Evolutionary conservation across 2,113 vertebrate genomes (phyloP), one percentile per base, ranked within the genome.

Genomic region (Lepus timidus): DNA sequence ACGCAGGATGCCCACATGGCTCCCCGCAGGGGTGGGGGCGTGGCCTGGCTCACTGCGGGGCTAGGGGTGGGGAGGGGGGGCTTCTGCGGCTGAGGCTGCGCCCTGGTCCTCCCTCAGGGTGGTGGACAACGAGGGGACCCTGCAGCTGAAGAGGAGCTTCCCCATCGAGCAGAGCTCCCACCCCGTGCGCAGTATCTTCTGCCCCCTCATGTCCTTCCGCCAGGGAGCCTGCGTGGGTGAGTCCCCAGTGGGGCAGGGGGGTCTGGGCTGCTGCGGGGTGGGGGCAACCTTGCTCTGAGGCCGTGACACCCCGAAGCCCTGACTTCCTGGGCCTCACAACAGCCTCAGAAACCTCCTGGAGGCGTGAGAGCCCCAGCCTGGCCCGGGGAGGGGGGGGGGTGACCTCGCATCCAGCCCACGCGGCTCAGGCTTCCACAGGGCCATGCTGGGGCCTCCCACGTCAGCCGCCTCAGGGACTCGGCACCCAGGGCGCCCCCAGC

Each of bases 151-250:
- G 98, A 99, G 99, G 91, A 99, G 98, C 94, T 99, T 99, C 97
- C 99, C 98, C 16, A 99, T 99, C 67, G 98, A 99, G 94, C 99
- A 99, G 10, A 98, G 98, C 64, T 98, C 98, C 0, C 99, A 99
- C 90, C 99, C 98, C 0, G 97, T 99, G 31, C 99, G 99, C 71
- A 99, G 99, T 97, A 99, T 99, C 98, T 99, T 99, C 98, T 99
- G 99, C 94, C 99, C 99, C 4, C 99, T 99, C 76, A 99, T 99
- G 99, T 99, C 99, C 90, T 99, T 99, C 98, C 98, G 99, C 70
- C 99, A 99, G 96, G 99, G 99, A 2, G 99, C 99, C 95, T 99
- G 99, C 85, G 98, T 99, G 25, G 99, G 99, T 99, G 98, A 97
- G 99, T 95, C 23, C 20, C 51, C 55, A 16, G 55, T 13, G 31